Conservation (phyloP, 2,888 invertebrate genomes). For the Eupelmus urozonus region DNA sequence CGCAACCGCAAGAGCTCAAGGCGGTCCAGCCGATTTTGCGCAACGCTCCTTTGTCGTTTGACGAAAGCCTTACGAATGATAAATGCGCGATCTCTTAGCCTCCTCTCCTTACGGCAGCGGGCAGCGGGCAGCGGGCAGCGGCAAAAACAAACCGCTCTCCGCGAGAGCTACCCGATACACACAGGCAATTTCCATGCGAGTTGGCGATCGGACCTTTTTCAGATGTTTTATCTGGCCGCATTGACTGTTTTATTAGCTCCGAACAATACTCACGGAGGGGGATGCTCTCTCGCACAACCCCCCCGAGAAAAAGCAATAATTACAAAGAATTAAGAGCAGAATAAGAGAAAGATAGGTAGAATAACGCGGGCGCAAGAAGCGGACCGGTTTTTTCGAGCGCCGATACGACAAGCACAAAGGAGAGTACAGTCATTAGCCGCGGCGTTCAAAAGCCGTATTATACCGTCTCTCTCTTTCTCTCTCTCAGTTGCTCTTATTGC, state of each 20-base stretch:
- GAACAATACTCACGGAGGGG: constrained; percentile 13
- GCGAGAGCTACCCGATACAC: too few species aligned
- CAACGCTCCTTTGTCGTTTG: constrained; percentile 8
- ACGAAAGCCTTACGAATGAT: constrained; percentile 10
- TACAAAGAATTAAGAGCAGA: constrained; percentile 21
- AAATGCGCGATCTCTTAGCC: too few species aligned
- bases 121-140: too few species aligned
- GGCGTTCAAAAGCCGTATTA: constrained; percentile 5
- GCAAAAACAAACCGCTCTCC: too few species aligned
- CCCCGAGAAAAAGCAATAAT: neutral
- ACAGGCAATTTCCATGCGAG: neutral
- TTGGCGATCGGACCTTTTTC: constrained; percentile 12
- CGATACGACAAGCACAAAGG: constrained; percentile 36
- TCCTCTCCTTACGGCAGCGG: too few species aligned
- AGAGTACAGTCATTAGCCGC: constrained; percentile 48
- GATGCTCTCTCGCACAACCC: constrained; percentile 12
- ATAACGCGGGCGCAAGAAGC: neutral
- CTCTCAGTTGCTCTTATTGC: neutral
- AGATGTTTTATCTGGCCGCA: constrained; percentile 38
- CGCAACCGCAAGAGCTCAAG: neutral
- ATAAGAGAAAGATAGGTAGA: neutral
- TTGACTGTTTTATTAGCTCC: constrained; percentile 49
- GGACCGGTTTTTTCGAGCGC: neutral
- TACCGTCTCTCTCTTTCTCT: neutral
- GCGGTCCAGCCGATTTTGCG: constrained; percentile 7